Conservation (phyloP, 2,797 vertebrate genomes). For the Limnodromus scolopaceus region DNA sequence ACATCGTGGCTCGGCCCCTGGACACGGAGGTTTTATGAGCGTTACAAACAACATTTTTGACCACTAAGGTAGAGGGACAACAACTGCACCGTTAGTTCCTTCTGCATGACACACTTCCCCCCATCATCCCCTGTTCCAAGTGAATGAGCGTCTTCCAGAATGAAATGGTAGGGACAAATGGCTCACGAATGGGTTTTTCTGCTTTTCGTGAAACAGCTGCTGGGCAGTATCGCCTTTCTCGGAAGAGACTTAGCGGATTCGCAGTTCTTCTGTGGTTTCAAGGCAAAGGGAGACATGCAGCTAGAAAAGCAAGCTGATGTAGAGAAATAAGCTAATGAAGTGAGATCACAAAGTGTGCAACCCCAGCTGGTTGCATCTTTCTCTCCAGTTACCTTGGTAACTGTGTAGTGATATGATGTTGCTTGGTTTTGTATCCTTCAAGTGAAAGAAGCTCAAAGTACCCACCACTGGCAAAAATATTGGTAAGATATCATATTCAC, state of each 20-base stretch:
- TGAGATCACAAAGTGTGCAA: conserved; percentile 69
- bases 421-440: conserved; percentile 45
- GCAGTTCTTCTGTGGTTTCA: neutral
- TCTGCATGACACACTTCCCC: neutral
- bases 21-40: neutral
- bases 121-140: neutral
- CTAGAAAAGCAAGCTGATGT: conserved; percentile 13
- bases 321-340: conserved; percentile 67
- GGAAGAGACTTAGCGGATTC: neutral
- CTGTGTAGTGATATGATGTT: conserved; percentile 60
- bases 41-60: neutral
- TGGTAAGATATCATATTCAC: conserved; percentile 8
- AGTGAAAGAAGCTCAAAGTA: conserved; percentile 56
- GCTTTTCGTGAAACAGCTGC: neutral
- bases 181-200: neutral
- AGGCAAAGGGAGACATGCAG: conserved; percentile 3
- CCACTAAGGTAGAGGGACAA: neutral
- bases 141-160: neutral
- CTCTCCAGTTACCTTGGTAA: conserved; percentile 72
- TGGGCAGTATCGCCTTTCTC: neutral
- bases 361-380: conserved; percentile 40
- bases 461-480: conserved; percentile 49
- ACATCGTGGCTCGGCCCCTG: too few species aligned
- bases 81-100: neutral
- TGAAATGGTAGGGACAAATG: neutral